Conservation (phyloP, 2,113 vertebrate genomes). For the Coracopsis vasa region DNA sequence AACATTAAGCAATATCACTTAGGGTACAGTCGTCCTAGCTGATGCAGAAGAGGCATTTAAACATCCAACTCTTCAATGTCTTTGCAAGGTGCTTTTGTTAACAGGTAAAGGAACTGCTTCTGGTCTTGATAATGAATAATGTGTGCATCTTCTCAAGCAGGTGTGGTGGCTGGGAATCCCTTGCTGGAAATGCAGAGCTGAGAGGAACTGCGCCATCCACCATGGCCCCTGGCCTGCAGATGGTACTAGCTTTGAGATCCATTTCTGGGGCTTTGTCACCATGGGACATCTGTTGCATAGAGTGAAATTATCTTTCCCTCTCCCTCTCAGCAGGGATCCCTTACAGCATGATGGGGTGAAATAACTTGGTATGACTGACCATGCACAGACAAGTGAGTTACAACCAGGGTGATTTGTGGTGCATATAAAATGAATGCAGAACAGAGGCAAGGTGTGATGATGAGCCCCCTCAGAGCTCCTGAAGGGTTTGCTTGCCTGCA, state of each 20-base stretch:
- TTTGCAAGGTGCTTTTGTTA: not conserved
- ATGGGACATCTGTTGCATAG: not conserved
- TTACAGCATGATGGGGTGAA: not conserved
- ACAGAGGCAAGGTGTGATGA: not conserved
- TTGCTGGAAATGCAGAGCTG: accelerated
- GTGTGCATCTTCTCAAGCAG: not conserved
- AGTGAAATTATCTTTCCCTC: not conserved
- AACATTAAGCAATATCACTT: not conserved
- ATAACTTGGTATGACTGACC: not conserved
- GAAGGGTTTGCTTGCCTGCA: too few relatives aligned
- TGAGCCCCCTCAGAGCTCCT: not conserved
- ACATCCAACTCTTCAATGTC: not conserved
- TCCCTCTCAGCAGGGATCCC: not conserved
- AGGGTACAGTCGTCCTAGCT: not conserved
- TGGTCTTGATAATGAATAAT: not conserved
- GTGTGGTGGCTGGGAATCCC: not conserved
- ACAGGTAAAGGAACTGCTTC: not conserved
- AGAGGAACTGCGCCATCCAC: not conserved
- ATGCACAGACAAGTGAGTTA: accelerated
- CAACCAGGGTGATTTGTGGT: too few relatives aligned
- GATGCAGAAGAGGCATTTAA: not conserved
- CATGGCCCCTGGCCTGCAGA: not conserved
- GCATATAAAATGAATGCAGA: accelerated
- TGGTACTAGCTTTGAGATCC: not conserved
- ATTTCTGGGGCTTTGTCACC: not conserved